These are phyloP conservation scores for Vulpes lagopus DNA, from an alignment of 2,113 vertebrate species.

Conservation along the genomic window DNA sequence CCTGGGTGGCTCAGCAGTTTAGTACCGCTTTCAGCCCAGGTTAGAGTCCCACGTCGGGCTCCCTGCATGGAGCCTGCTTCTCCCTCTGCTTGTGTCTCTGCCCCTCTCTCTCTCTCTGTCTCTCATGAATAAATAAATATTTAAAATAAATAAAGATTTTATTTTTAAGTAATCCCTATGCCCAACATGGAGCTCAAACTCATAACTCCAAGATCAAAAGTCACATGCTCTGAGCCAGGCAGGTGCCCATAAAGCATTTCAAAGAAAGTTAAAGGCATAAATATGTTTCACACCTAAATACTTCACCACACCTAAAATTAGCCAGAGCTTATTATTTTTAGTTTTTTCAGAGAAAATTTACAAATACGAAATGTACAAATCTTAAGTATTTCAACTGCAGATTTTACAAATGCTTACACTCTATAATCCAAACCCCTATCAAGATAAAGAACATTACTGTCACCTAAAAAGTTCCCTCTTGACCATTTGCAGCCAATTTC, in stretches of 20 bases:
- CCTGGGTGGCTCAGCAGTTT: no score
- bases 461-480: not conserved
- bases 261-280: not conserved
- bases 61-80: no score
- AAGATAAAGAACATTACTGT: not conserved
- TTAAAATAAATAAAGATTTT: not conserved
- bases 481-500: not conserved
- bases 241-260: not conserved
- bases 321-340: constrained; percentile 5
- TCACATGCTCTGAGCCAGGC: not conserved
- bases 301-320: not conserved
- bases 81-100: no score
- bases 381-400: not conserved
- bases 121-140: no score
- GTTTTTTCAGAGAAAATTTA: not conserved
- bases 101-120: no score
- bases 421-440: not conserved
- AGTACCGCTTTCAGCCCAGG: no score
- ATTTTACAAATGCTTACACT: not conserved
- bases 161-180: not conserved
- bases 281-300: not conserved
- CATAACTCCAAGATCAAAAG: not conserved
- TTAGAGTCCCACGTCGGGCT: no score
- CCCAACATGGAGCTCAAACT: not conserved
- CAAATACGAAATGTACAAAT: not conserved